Evolutionary conservation across 2,113 vertebrate species (phyloP), one percentile per base, ranked within the genome.

Genomic region (Epinephelus moara): DNA sequence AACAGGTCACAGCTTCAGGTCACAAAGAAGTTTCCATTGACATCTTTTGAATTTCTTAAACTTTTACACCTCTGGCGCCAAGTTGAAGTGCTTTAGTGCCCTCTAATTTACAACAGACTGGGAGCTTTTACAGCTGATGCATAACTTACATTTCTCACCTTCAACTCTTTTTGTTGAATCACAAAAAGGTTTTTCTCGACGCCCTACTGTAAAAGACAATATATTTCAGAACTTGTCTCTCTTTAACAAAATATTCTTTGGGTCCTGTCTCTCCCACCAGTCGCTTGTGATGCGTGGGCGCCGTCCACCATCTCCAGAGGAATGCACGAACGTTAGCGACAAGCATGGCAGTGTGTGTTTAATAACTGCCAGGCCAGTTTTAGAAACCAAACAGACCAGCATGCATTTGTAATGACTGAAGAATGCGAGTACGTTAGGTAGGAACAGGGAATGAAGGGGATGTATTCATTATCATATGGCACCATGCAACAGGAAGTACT

Each of bases 361-460:
- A 85, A 79, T 84, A 89, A 91, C 86, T 73, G 91, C 75, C 83
- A 42, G 91, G 83, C 85, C 87, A 89, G 90, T 93, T 94, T 88
- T 76, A 76, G 86, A 94, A 94, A 91, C 81, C 90, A 88, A 93
- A 86, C 91, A 81, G 73, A 87, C 83, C 70, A 79, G 92, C 79
- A 82, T 77, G 64, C 33, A 25, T 78, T 74, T 75, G 84, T 90
- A 85, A 91, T 81, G 75, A 25, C 82, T 70, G 52, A 93, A 84
- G 93, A 94, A 95, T 95, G 94, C 0, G 0, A 1, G 84, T 85
- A 92, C 88, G 92, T 95, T 94, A 85, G 82, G 57, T 76, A 59
- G 78, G 50, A 75, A 60, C 63, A 78, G 79, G 59, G 60, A 85
- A 87, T 72, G 76, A 82, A 87, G 78, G 70, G 71, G 78, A 91